phyloP scores from a whole-genome alignment of 2,113 vertebrate genomes.

The Ameiurus melas region DNA sequence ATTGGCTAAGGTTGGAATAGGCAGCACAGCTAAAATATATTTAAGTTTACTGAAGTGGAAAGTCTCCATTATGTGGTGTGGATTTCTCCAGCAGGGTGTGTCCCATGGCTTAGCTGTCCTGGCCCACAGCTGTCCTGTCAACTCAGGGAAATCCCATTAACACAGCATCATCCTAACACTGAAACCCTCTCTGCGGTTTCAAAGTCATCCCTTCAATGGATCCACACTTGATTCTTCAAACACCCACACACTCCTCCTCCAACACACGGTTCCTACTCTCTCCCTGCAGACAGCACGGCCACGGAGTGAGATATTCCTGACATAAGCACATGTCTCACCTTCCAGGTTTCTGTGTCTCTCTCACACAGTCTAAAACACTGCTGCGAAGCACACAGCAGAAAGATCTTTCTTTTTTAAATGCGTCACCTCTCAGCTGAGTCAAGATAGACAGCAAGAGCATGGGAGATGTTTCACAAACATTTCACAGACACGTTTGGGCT shows the following conservation, averaged over 20 bases:
- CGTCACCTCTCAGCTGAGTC: background rate
- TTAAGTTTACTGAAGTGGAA: background rate
- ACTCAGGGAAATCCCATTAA: slow-evolving; percentile 61
- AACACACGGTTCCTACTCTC: slow-evolving; percentile 2
- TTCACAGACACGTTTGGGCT: background rate
- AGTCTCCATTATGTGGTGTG: background rate
- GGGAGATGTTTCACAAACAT: slow-evolving; percentile 12
- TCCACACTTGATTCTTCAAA: slow-evolving; percentile 31
- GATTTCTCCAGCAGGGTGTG: background rate
- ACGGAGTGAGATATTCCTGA: slow-evolving; percentile 29
- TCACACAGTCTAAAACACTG: background rate
- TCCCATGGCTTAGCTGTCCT: background rate
- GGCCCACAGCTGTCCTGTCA: slow-evolving; percentile 15
- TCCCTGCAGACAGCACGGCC: background rate
- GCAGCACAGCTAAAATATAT: background rate
- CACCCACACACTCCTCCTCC: slow-evolving; percentile 40
- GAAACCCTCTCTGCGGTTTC: slow-evolving; percentile 53
- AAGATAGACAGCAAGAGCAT: background rate
- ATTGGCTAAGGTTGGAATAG: background rate
- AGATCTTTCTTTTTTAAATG: slow-evolving; percentile 4
- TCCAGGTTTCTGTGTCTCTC: background rate
- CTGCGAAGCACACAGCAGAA: slow-evolving; percentile 9
- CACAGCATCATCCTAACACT: slow-evolving; percentile 50
- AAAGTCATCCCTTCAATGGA: slow-evolving; percentile 53
- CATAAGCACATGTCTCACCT: slow-evolving; percentile 14